Evolutionary conservation across 1,140 invertebrate genomes (phyloP), one percentile per base, ranked within the genome.

Genomic region (Ceratosolen fusciceps): DNA sequence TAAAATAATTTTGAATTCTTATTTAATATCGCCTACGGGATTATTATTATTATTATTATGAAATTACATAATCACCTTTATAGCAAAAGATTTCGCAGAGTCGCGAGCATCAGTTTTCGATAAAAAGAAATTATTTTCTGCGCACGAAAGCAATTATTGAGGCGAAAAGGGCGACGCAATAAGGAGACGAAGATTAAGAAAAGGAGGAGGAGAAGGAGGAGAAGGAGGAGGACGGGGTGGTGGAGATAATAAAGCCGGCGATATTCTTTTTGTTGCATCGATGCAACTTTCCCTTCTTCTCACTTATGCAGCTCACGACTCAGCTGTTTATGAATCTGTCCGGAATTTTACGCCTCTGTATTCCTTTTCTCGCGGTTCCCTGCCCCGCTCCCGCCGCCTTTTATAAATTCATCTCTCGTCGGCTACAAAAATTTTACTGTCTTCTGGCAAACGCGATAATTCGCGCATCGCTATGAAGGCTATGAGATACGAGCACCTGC

Each of bases 271-370:
- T 9, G 60, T 4, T 9, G 60, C 60, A 65, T 65, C 34, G 34
- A 65, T 65, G 60, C 19, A 65, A 37, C 2, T 52, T 31, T 65
- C 31, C n/a, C 3, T 62, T 16, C 19, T 65, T 37, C 21, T 65
- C 19, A 21, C 26, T 65, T 37, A 37, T 65, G 60, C 34, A 37
- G 8, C 31, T 65, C 60, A 65, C 34, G 60, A 24, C 31, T 60
- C 19, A 31, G 31, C 31, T 65, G 34, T 65, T 65, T 65, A 65
- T 65, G 34, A 65, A 65, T 65, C 60, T 65, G 60, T 65, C 60
- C 37, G 5, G 58, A 60, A 12, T 65, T 65, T 65, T 65, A 31
- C 21, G 19, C 21, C 29, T 65, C 21, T 65, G 16, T 37, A 65
- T 65, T 65, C 60, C 4, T 65, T 37, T 65, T 65, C 31, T 65